Evolutionary conservation across 2,113 vertebrate genomes (phyloP), one percentile per base, ranked within the genome.

Genomic region (Orthonyx spaldingii): DNA sequence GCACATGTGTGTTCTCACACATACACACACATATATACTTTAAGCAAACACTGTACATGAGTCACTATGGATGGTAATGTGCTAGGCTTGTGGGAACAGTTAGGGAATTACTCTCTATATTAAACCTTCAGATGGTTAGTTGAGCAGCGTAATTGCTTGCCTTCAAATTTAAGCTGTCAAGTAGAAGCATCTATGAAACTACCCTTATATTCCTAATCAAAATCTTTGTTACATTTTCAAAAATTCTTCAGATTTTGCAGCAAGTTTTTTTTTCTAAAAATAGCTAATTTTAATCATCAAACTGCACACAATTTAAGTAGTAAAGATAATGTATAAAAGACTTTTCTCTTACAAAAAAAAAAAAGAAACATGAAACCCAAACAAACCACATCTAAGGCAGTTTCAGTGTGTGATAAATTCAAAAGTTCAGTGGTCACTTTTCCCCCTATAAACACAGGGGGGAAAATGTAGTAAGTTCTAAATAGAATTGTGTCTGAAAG

Each of bases 321-420:
- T 80, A 97, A 97, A 96, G 95, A 97, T 96, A 94, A 94, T 92
- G 87, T 97, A 97, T 90, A 97, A 97, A 97, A 96, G 94, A 87
- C 64, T 94, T 95, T 93, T 95, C 65, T 97, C 83, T 94, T 96
- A 96, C 92, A 94, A 96, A 96, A 94, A 65, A 70, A 70, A 84
- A 82, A 91, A 83, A 86, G 59, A 83, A 91, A 87, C 85, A 91
- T 81, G 84, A 94, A 97, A 95, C 35, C 87, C 76, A 96, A 92
- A 96, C 57, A 91, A 97, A 95, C 74, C 59, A 90, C 10, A 1
- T 77, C 84, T 96, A 97, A 97, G 94, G 91, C 95, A 94, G 94
- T 96, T 95, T 96, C 92, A 90, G 92, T 71, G 64, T 92, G 70
- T 93, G 80, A 81, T 91, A 89, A 90, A 87, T 92, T 87, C 90